Base-by-base conservation (phyloP, 2,888 invertebrate genomes). In the Cerastoderma edule region DNA sequence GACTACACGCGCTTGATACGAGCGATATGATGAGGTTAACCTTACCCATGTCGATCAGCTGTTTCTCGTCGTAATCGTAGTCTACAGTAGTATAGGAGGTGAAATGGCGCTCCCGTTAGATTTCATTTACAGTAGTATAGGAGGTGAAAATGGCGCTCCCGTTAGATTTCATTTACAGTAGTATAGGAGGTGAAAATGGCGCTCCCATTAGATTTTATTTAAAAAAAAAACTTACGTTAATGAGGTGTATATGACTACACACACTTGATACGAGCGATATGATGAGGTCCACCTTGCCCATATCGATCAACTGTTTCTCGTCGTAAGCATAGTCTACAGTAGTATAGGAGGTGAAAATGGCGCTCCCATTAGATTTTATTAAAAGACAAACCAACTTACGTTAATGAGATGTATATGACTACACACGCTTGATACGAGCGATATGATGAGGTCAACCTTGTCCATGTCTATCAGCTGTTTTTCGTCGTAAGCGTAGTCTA, bases 221-320 rank as follows among this genome's bases (percentile, higher is more conserved):
- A n/a, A n/a, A n/a, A n/a, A n/a, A n/a, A n/a, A n/a, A n/a, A n/a
- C n/a, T n/a, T n/a, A n/a, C n/a, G n/a, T n/a, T n/a, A n/a, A n/a
- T n/a, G 0, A 74, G 63, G 22, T 78, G 74, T 13, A 78, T 44
- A 32, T 78, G 70, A 27, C 74, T 74, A 16, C 74, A 74, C 10
- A 78, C 74, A n/a, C 67, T 67, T 2, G 73, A 53, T 1, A 78
- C 70, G 4, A 70, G 70, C 0, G 73, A 28, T 22, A 73, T 56
- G 16, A 78, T 67, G 67, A 80, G 60, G 65, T 80, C 80, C 19
- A 44, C 50, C 39, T 72, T 77, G 19, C 80, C 80, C 74, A 77
- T 73, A 46, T 48, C 72, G 44, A 67, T 35, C 32, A 80, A 53
- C 24, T 77, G 66, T n/a, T 63, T 53, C 39, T 77, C 75, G 19